These are phyloP conservation scores for Cettia cetti DNA, from an alignment of 2,113 vertebrate species.

Conservation along the genomic window DNA sequence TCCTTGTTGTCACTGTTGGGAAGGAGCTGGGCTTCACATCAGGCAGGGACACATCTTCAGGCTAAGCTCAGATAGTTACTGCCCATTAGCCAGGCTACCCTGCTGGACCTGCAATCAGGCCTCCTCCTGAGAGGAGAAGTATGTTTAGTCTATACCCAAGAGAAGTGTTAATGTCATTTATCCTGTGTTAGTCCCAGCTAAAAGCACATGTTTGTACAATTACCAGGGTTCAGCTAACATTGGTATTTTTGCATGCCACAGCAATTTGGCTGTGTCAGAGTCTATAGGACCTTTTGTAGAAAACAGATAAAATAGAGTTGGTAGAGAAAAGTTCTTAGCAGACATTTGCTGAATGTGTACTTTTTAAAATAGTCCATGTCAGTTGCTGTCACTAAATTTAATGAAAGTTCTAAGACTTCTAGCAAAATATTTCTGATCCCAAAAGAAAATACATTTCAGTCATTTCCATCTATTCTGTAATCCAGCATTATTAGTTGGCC, in stretches of 20 bases:
- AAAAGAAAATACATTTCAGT: neutral
- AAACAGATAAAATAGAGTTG: conserved; percentile 27
- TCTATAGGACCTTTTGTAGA: neutral
- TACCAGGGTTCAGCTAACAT: conserved; percentile 7
- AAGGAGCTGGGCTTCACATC: neutral
- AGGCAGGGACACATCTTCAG: neutral
- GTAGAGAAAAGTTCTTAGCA: neutral
- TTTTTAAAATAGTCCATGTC: neutral
- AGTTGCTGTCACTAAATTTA: neutral
- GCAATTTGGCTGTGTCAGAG: conserved; percentile 16
- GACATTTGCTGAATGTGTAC: neutral
- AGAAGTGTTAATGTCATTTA: conserved; percentile 18
- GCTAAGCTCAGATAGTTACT: neutral
- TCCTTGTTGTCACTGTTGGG: neutral
- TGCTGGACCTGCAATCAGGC: neutral
- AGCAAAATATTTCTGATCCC: neutral
- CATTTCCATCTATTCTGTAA: neutral
- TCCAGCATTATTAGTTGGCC: neutral
- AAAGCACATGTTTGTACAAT: neutral
- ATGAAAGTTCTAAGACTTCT: neutral
- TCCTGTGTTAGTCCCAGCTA: conserved; percentile 8
- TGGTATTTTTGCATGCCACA: conserved; percentile 40
- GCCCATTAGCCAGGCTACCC: neutral
- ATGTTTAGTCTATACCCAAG: neutral
- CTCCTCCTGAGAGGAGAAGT: neutral